Evolutionary conservation across 1,140 invertebrate genomes (phyloP), one percentile per base, ranked within the genome.

Genomic region (Colletes gigas): DNA sequence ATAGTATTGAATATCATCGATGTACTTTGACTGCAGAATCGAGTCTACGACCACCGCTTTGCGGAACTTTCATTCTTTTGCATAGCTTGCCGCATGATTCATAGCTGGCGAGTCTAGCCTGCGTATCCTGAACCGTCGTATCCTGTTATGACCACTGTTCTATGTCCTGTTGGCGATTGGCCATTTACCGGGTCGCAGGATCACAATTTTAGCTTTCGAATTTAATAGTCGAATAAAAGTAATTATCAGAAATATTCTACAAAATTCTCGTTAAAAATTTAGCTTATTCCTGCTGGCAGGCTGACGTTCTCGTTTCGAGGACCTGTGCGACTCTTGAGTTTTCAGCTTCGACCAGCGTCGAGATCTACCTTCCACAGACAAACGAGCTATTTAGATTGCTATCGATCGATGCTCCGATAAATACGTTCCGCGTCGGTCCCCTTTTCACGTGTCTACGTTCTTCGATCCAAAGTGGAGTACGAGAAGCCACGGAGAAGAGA

Each of bases 111-210:
- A 84, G 83, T 75, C 83, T 71, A 50, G 62, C 47, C 63, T 54
- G 67, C 67, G 60, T 76, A 68, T 81, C 59, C 68, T 81, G 68
- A 21, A 77, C 63, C 68, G 63, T 47, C 78, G 54, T 85, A 85
- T 85, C 79, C 84, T 84, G 83, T 75, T 75, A 75, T 63, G 15
- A 60, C 17, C 60, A 62, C 78, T 85, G 70, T 57, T 85, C 65
- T 10, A 59, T 6, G 50, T 69, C 54, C 73, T 68, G 73, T 76
- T 30, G 9, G 10, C 3, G 39, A 30, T 44, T 8, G 17, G 21
- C 12, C 12, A 14, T 9, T 41, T 9, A 30, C 7, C n/a, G 3
- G 7, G 41, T 9, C 44, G 65, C 8, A 21, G 4, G 7, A 50
- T 9, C 44, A 65, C 8, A 21, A 41, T 65, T 65, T 50, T 30